Evolutionary conservation across 2,113 vertebrate genomes (phyloP).

Genomic region (Ceyx melanurus): DNA sequence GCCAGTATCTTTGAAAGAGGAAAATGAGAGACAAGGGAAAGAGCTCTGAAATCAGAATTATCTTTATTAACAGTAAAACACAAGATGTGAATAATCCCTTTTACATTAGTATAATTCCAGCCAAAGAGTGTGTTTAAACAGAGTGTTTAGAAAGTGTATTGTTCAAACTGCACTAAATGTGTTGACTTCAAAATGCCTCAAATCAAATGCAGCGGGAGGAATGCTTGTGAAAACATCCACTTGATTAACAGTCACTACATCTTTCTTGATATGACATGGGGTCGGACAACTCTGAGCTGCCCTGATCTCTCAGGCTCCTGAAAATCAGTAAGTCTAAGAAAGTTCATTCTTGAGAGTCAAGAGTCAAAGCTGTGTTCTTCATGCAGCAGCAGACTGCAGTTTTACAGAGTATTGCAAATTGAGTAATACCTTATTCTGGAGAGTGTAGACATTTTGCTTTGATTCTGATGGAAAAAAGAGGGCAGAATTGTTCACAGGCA

Average conservation of each 20-base stretch:
- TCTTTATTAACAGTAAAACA: constrained; percentile 69
- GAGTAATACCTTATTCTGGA: not conserved
- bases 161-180: constrained; percentile 5
- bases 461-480: not conserved
- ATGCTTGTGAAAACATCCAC: not conserved
- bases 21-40: not conserved
- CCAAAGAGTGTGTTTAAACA: constrained; percentile 4
- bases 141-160: constrained; percentile 32
- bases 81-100: constrained; percentile 55
- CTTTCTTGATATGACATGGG: not conserved
- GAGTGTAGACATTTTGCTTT: not conserved
- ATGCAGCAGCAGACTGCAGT: fast-evolving
- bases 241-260: not conserved
- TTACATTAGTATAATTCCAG: constrained; percentile 53
- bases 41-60: constrained; percentile 33
- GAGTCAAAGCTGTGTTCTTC: not conserved
- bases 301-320: not conserved
- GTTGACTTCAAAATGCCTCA: constrained; percentile 36
- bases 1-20: not conserved
- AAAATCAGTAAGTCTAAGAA: not conserved
- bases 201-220: constrained; percentile 1
- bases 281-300: not conserved
- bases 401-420: not conserved
- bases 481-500: not conserved
- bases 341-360: not conserved